Conservation (phyloP, 2,888 invertebrate species). For the Trissonchulus sp. region DNA sequence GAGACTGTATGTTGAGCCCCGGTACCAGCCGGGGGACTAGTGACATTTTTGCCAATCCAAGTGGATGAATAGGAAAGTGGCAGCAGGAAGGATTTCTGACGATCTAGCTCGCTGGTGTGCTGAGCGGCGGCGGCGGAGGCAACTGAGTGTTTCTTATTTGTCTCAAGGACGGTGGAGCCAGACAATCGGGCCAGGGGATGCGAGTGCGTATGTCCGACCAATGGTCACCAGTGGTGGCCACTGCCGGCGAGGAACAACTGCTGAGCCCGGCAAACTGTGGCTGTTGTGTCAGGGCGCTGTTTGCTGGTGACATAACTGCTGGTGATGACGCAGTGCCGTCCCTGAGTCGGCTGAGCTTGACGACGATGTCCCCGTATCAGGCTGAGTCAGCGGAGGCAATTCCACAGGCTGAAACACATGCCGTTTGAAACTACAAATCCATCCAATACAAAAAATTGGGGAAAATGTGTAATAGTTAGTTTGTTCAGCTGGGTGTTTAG, state of each 20-base stretch:
- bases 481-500: too few species aligned
- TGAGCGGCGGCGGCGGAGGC: not conserved
- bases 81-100: not conserved
- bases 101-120: not conserved
- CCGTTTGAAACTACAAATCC: too few species aligned
- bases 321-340: not conserved
- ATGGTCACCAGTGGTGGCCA: not conserved
- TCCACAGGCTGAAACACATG: not conserved
- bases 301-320: too few species aligned
- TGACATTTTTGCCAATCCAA: too few species aligned
- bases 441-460: too few species aligned
- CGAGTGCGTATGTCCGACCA: not conserved
- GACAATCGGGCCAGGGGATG: not conserved
- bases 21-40: not conserved
- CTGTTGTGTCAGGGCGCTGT: too few species aligned
- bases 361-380: not conserved
- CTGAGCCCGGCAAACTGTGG: too few species aligned
- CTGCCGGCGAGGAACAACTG: not conserved
- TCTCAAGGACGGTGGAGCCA: too few species aligned
- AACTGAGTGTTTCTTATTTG: not conserved
- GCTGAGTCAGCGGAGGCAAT: not conserved
- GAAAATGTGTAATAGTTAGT: too few species aligned
- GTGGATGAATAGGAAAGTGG: not conserved
- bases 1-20: not conserved
- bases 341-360: not conserved